Evolutionary conservation across 2,113 vertebrate species (phyloP).

Genomic region (Stigmatopora nigra): DNA sequence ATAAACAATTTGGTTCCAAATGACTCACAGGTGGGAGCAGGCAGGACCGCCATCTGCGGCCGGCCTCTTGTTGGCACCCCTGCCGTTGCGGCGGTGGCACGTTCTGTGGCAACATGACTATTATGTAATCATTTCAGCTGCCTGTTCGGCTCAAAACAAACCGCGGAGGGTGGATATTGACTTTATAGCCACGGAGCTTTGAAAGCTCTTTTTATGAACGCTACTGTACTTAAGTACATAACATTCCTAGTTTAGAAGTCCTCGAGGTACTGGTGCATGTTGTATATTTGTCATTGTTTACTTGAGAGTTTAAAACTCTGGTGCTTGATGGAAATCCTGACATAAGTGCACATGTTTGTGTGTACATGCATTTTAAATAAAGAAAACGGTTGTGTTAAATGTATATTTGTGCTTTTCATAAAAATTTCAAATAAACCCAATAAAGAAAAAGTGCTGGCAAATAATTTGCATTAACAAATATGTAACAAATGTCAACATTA

Average conservation of each 20-base stretch:
- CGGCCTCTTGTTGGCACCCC: slow-evolving; percentile 47
- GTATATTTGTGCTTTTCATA: no score
- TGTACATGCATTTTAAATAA: background rate
- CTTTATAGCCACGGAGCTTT: slow-evolving; percentile 19
- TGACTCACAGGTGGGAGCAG: slow-evolving; percentile 76
- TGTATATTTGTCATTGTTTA: no score
- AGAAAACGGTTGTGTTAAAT: no score
- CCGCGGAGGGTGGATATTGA: slow-evolving; percentile 19
- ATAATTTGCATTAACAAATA: no score
- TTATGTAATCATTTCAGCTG: slow-evolving; percentile 74
- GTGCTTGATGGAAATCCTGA: no score
- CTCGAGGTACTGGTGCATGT: background rate
- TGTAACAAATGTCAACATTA: no score
- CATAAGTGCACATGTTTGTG: no score
- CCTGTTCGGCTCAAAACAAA: slow-evolving; percentile 50
- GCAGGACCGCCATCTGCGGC: slow-evolving; percentile 62
- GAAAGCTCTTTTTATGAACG: slow-evolving; percentile 22
- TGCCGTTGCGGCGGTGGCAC: slow-evolving; percentile 35
- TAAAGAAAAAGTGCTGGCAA: no score
- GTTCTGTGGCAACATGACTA: slow-evolving; percentile 45
- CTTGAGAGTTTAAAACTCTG: no score
- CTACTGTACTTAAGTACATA: slow-evolving; percentile 15
- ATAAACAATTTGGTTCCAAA: slow-evolving; percentile 75
- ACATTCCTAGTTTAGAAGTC: background rate
- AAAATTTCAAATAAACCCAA: no score